These are phyloP conservation scores for Physella acuta DNA, from an alignment of 1,140 invertebrate species.

Conservation along the genomic window DNA sequence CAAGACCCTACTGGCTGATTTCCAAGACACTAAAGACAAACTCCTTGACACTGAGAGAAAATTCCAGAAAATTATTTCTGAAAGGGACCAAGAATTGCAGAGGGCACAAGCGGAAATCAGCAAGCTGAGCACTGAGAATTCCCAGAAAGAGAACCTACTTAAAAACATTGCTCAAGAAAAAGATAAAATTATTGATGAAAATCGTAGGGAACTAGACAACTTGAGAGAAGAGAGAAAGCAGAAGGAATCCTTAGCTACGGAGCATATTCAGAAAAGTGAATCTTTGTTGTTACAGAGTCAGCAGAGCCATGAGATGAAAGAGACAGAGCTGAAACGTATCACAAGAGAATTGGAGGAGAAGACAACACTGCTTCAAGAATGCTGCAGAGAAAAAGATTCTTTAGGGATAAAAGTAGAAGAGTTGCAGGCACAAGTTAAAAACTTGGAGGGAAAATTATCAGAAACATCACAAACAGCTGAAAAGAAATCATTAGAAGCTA, in stretches of 20 bases:
- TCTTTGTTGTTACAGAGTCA: slow-evolving; percentile 8
- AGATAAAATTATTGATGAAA: slow-evolving; percentile 11
- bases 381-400: background rate
- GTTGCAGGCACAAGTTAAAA: slow-evolving; percentile 5
- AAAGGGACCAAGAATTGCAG: slow-evolving; percentile 15
- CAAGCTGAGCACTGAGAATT: slow-evolving; percentile 16
- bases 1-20: slow-evolving; percentile 10
- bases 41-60: background rate
- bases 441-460: background rate
- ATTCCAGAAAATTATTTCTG: slow-evolving; percentile 5
- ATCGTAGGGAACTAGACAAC: slow-evolving; percentile 23
- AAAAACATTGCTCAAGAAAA: slow-evolving; percentile 20
- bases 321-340: slow-evolving; percentile 1
- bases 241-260: slow-evolving; percentile 19
- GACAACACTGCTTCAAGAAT: background rate
- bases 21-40: background rate
- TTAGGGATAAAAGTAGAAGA: background rate
- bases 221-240: slow-evolving; percentile 26
- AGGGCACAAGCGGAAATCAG: slow-evolving; percentile 9
- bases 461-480: background rate
- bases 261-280: slow-evolving; percentile 20
- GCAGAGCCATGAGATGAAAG: slow-evolving; percentile 4
- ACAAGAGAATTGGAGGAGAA: slow-evolving; percentile 10
- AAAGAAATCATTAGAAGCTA: slow-evolving; percentile 21
- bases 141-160: slow-evolving; percentile 20